Base-by-base conservation (phyloP, 2,113 vertebrate genomes). In the Cyrtonyx montezumae region DNA sequence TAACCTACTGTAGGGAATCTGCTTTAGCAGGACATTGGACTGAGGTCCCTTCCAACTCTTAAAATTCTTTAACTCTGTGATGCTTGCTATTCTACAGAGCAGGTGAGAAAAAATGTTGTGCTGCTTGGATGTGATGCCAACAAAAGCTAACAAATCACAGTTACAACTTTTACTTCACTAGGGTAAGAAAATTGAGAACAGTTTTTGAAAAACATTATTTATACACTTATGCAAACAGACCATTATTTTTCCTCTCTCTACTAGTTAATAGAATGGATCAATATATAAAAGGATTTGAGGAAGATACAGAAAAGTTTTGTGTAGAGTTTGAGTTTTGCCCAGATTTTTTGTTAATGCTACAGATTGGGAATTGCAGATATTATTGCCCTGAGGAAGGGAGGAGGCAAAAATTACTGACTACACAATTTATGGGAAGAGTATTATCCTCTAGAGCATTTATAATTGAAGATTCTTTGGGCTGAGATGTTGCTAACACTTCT, bases 111-210 rank as follows among this genome's bases (percentile, higher is more conserved):
- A 96, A 96, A 92, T 77, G 48, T 88, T 75, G 77, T 74, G 34
- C 49, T 77, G 16, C 90, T 93, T 63, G 63, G 7, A 32, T 74
- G 42, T 88, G 46, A 85, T 63, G 91, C 96, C 94, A 96, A 90
- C 79, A 94, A 83, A 85, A 96, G 90, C 87, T 62, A 70, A 42
- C 55, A 85, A 63, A 91, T 95, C 87, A 88, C 93, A 93, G 82
- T 75, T 90, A 91, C 42, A 95, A 79, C 26, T 76, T 88, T 30
- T 87, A 11, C 79, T 74, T 69, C 78, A 65, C 36, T 20, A 79
- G 42, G 28, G 26, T 32, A 79, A 94, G 49, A 83, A 63, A 79
- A 15, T 53, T 14, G 49, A 28, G 28, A 53, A 53, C 25, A 53
- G 51, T 66, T 45, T 95, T 69, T 82, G 6, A 66, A 87, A 62